Percentiles rank a stretch among this genome's conserved stretches.
These are phyloP conservation scores for Coleophora flavipennella DNA, from an alignment of 2,888 invertebrate species.

Conservation along the genomic window DNA sequence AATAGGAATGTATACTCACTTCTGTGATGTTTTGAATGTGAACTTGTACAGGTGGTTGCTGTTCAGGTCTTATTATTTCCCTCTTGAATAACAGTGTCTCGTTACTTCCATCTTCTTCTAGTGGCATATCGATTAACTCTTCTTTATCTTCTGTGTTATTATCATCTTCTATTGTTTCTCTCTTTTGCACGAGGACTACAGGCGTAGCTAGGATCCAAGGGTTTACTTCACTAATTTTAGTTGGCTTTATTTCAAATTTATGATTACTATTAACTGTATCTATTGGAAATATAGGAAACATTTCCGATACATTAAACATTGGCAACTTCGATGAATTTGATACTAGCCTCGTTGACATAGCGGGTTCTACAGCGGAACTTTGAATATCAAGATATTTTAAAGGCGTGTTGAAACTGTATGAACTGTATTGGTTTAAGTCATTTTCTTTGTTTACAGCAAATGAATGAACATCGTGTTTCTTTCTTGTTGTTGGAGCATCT, in stretches of 20 bases:
- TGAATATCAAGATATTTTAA: constrained; percentile 42
- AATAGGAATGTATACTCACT: constrained; percentile 28
- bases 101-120: constrained; percentile 48
- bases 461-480: constrained; percentile 65
- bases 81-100: constrained; percentile 53
- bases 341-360: constrained; percentile 4
- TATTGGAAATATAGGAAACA: constrained; percentile 22
- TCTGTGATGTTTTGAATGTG: constrained; percentile 78
- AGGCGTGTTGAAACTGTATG: constrained; percentile 32
- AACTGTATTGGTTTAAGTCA: constrained; percentile 31
- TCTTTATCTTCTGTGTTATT: constrained; percentile 28
- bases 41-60: constrained; percentile 74
- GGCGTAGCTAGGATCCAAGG: constrained; percentile 58
- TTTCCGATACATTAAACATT: constrained; percentile 19
- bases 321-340: constrained; percentile 6
- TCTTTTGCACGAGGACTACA: constrained; percentile 42
- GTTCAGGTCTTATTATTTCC: constrained; percentile 61
- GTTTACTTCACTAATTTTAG: constrained; percentile 39
- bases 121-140: constrained; percentile 52
- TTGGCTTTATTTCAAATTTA: constrained; percentile 31
- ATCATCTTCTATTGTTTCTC: constrained; percentile 34
- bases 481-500: constrained; percentile 55
- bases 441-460: constrained; percentile 52
- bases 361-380: constrained; percentile 27
- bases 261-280: constrained; percentile 23